Base-by-base conservation (phyloP, 2,888 invertebrate species). In the Caenorhabditis doughertyi region DNA sequence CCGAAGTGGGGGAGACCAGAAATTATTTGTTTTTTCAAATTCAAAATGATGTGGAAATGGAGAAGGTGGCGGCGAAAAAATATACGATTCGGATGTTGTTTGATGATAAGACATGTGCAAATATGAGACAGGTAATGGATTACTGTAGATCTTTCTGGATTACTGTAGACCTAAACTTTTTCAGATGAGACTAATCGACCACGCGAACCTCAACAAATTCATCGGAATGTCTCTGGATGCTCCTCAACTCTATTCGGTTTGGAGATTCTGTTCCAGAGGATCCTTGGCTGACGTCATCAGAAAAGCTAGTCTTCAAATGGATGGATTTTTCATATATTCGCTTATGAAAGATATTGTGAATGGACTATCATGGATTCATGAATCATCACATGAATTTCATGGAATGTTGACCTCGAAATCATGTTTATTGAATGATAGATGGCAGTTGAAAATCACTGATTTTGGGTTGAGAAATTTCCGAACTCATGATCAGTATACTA, bases 261-360 rank as follows among this genome's bases (percentile, higher is more conserved):
- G 90, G 90, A 86, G 84, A 64, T 90, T 81, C 80, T 89, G 89
- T 71, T 53, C 83, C 5, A 76, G 90, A 35, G 89, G 89, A 9
- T 85, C 85, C 9, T 23, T 90, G 16, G 68, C 86, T 55, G 87
- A 89, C 32, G 82, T 89, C 0, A 79, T 89, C 18, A 55, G 72
- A 8, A 88, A 86, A 55, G 83, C 83, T 13, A 67, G 64, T 7
- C 85, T 90, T 65, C 85, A 86, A 32, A 84, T 88, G 76, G 88
- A 88, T 64, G 83, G 77, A 21, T 88, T 88, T 47, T 89, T 88
- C 35, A 85, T 87, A 62, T 88, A 86, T 55, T 84, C 88, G 1
- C 56, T 88, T 44, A 87, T 88, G 83, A 73, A 77, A 18, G 88
- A 88, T 64, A 84, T 88, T 56, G 73, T 71, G 5, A 80, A 82